phyloP scores from a whole-genome alignment of 2,113 vertebrate species.

The Melospiza georgiana region DNA sequence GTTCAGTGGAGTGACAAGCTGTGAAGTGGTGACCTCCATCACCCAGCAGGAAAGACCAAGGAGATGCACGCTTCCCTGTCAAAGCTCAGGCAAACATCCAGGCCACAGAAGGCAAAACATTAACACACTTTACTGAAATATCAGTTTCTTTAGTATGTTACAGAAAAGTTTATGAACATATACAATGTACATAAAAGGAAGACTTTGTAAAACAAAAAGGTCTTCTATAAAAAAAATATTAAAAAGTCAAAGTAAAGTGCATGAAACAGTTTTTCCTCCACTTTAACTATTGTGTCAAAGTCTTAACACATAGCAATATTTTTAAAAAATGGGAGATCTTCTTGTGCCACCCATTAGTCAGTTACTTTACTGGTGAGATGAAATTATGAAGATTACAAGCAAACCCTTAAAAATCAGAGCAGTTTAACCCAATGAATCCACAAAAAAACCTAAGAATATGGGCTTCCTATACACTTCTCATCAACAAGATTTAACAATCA shows the following conservation, averaged over 20 bases:
- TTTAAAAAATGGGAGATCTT: slow-evolving; percentile 19
- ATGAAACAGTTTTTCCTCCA: slow-evolving; percentile 61
- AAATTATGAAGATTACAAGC: not conserved
- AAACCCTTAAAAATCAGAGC: not conserved
- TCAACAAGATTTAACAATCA: not conserved
- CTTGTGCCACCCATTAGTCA: slow-evolving; percentile 7
- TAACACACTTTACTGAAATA: slow-evolving; percentile 79
- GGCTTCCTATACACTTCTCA: not conserved
- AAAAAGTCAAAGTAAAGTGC: slow-evolving; percentile 82
- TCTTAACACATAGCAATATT: not conserved
- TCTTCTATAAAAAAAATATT: slow-evolving; percentile 72
- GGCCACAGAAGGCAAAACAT: slow-evolving; percentile 56
- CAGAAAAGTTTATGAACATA: slow-evolving; percentile 74
- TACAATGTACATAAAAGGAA: slow-evolving; percentile 72
- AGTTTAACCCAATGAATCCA: not conserved
- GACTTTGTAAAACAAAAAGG: slow-evolving; percentile 75
- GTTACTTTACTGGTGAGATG: not conserved
- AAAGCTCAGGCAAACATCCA: slow-evolving; percentile 18
- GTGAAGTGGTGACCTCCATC: not conserved
- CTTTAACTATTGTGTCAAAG: slow-evolving; percentile 49
- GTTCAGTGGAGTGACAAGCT: not conserved
- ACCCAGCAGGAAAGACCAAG: not conserved
- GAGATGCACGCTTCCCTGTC: not conserved
- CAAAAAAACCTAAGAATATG: not conserved
- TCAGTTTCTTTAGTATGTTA: slow-evolving; percentile 80